Conservation (phyloP, 1,140 invertebrate genomes). For the Trachymyrmex cornetzi region DNA sequence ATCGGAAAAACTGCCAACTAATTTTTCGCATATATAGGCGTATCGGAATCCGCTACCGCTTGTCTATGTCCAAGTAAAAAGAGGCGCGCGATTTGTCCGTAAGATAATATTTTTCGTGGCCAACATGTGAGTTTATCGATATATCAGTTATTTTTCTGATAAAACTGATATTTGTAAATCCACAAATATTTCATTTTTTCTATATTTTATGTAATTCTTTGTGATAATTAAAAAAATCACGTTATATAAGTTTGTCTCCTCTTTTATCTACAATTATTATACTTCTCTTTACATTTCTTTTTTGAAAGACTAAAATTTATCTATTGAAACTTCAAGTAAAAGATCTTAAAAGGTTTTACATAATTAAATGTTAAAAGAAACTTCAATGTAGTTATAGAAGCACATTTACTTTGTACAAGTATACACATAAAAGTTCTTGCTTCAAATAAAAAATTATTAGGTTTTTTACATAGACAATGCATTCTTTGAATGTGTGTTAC, state of each 20-base stretch:
- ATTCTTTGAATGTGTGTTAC: not conserved
- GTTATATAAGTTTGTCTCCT: not conserved
- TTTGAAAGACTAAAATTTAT: slow-evolving; percentile 11
- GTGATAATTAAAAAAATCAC: too few relatives aligned
- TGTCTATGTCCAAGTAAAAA: slow-evolving; percentile 16
- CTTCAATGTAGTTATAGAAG: not conserved
- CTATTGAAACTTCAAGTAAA: not conserved
- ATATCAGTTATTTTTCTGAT: not conserved
- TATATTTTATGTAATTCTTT: not conserved
- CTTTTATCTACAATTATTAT: not conserved
- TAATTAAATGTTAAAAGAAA: slow-evolving; percentile 26
- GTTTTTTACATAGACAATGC: not conserved
- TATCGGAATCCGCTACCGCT: slow-evolving; percentile 9
- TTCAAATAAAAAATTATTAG: slow-evolving; percentile 3
- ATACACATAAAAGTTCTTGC: not conserved
- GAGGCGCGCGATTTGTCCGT: slow-evolving; percentile 10
- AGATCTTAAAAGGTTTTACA: not conserved
- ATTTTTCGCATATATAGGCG: slow-evolving; percentile 51
- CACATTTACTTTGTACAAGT: not conserved
- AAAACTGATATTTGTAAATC: slow-evolving; percentile 7
- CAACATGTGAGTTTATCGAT: not conserved
- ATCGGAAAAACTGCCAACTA: slow-evolving; percentile 62
- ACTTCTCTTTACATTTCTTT: not conserved
- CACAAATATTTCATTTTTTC: not conserved
- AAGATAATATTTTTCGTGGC: slow-evolving; percentile 18